Evolutionary conservation across 2,797 vertebrate species (phyloP).

Genomic region (Poecilia picta): DNA sequence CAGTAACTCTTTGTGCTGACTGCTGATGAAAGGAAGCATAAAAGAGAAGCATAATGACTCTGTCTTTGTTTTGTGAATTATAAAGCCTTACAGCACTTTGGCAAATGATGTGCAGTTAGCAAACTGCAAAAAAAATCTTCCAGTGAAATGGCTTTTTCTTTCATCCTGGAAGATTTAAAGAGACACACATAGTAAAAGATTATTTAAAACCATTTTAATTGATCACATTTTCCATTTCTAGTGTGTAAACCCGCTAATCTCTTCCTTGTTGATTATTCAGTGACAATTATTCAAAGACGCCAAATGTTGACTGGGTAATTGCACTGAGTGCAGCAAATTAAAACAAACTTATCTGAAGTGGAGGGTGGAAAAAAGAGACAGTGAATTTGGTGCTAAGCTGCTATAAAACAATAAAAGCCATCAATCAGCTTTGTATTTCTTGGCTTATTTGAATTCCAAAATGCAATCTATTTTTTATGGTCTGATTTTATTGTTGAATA

Average conservation of each 20-base stretch:
- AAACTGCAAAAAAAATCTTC: constrained; percentile 6
- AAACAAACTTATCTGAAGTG: constrained; percentile 13
- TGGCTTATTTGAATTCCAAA: neutral
- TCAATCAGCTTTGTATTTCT: neutral
- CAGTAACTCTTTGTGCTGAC: constrained; percentile 12
- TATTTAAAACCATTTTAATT: neutral
- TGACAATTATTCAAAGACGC: constrained; percentile 19
- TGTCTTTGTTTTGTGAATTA: constrained; percentile 3
- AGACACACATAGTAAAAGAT: neutral
- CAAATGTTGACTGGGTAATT: constrained; percentile 24
- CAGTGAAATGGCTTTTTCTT: constrained; percentile 7
- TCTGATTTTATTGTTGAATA: neutral
- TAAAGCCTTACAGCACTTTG: constrained; percentile 5
- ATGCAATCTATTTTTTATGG: neutral
- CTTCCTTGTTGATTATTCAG: constrained; percentile 17
- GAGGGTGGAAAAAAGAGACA: neutral
- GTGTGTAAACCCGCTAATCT: neutral
- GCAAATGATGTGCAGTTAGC: neutral
- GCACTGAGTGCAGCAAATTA: constrained; percentile 17
- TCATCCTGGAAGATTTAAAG: neutral
- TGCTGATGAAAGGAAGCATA: constrained; percentile 15
- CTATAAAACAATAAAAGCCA: neutral
- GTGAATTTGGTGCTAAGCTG: neutral
- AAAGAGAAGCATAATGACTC: neutral
- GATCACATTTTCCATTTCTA: neutral